Evolutionary conservation across 2,113 vertebrate genomes (phyloP).

Genomic region (Syngnathus scovelli): DNA sequence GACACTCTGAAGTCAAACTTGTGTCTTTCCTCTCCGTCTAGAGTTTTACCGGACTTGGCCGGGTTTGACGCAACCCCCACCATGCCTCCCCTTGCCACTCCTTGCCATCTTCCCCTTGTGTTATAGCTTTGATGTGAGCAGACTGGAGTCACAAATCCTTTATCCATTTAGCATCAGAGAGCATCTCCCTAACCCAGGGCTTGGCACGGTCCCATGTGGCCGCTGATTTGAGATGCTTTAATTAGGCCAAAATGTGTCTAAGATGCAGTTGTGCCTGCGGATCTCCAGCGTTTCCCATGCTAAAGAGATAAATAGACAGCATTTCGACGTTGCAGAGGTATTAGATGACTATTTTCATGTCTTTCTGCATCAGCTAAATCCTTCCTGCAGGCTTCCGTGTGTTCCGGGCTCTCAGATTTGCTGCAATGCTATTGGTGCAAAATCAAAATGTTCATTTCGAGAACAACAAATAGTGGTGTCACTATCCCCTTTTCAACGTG

Average conservation of each 20-base stretch:
- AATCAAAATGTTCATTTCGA: conserved; percentile 20
- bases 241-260: conserved; percentile 69
- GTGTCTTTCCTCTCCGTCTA: conserved; percentile 20
- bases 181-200: conserved; percentile 47
- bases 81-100: too few species aligned
- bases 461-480: not conserved
- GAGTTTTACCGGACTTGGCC: conserved; percentile 54
- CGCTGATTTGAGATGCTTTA: conserved; percentile 65
- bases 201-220: conserved; percentile 60
- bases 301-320: conserved; percentile 55
- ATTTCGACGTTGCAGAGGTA: conserved; percentile 45
- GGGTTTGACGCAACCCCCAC: conserved; percentile 42
- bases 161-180: conserved; percentile 68
- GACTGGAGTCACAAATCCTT: conserved; percentile 58
- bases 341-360: conserved; percentile 48
- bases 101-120: conserved; percentile 38
- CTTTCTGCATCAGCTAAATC: conserved; percentile 41
- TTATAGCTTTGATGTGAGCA: conserved; percentile 67
- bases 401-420: conserved; percentile 26
- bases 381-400: conserved; percentile 36
- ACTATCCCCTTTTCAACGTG: not conserved
- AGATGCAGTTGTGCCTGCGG: conserved; percentile 53
- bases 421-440: conserved; percentile 19
- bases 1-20: conserved; percentile 67
- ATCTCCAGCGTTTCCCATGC: conserved; percentile 36